Evolutionary conservation across 1,140 invertebrate species (phyloP), one percentile per base, ranked within the genome.

Genomic region (Pogonomyrmex californicus): DNA sequence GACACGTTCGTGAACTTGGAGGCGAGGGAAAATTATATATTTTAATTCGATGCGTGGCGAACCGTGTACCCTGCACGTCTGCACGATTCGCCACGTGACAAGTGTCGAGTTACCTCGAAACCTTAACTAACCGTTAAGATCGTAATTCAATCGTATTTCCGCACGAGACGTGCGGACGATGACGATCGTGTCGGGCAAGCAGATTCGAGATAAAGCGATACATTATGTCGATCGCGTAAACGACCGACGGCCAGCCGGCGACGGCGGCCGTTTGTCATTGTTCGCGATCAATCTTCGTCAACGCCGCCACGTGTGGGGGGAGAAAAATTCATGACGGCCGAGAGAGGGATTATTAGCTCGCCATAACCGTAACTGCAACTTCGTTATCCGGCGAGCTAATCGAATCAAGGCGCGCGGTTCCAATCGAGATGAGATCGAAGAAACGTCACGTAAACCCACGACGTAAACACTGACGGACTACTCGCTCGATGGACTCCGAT

Each of bases 231-330:
- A 86, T 54, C 85, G 60, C 12, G 63, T 68, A 38, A 78, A 66
- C 23, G 51, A 30, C 44, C 38, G 23, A 56, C 36, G 51, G n/a
- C 33, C 30, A 51, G 7, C 3, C 49, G 66, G 38, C 47, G 56
- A 78, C 38, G 60, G 30, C 41, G 30, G 23, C 41, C 79, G 68
- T 73, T 60, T 75, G 60, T 41, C 66, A 63, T 51, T 81, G 82
- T 86, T 86, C 41, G 51, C 54, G 58, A 75, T 88, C 82, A 70
- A 89, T 89, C 83, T 76, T 86, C 62, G 47, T 85, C 63, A 23
- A 17, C n/a, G 51, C 44, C 1, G 65, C 23, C 65, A 3, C 36
- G 44, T 14, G 47, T 5, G 23, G 12, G 6, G 6, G 0, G 38
- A 44, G 44, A 88, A 89, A 86, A 79, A 79, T 81, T 70, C 41